Conservation (phyloP, 2,113 vertebrate species). For the Castor canadensis region DNA sequence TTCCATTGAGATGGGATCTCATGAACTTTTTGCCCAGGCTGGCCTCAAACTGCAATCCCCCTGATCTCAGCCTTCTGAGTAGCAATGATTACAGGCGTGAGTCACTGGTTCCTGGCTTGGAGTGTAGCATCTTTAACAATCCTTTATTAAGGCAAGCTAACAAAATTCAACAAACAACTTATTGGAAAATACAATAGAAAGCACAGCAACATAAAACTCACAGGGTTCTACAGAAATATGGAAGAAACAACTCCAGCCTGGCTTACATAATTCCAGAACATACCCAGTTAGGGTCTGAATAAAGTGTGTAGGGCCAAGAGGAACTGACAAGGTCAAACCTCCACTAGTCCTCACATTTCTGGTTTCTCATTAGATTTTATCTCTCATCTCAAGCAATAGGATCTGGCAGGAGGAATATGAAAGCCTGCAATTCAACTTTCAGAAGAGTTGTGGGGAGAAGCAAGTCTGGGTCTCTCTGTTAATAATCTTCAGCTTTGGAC, state of each 20-base stretch:
- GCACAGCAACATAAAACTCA: neutral
- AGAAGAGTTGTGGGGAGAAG: slow-evolving; percentile 75
- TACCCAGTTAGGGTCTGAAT: neutral
- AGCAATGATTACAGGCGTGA: too few species aligned
- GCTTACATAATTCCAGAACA: slow-evolving; percentile 24
- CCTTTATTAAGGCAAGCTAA: neutral
- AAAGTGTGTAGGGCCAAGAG: slow-evolving; percentile 3
- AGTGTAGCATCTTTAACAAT: too few species aligned
- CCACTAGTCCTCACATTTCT: slow-evolving; percentile 49
- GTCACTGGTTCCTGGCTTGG: too few species aligned
- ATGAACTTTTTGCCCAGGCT: too few species aligned
- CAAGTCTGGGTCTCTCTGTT: slow-evolving; percentile 72
- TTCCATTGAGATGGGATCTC: too few species aligned
- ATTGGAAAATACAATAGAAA: neutral
- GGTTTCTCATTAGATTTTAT: slow-evolving; percentile 70
- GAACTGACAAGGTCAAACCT: slow-evolving; percentile 39
- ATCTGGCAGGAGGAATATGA: slow-evolving; percentile 74
- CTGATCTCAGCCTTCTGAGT: too few species aligned
- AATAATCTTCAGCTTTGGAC: slow-evolving; percentile 50
- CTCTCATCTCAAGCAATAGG: slow-evolving; percentile 76
- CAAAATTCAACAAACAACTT: neutral
- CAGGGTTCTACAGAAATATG: neutral
- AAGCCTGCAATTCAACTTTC: slow-evolving; percentile 73
- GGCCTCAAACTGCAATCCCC: too few species aligned
- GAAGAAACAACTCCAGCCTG: neutral